A percentile compares a stretch with the other conserved stretches of the same genome.
Evolutionary conservation across 2,888 invertebrate species (phyloP).

Genomic region (Diaprepes abbreviatus): DNA sequence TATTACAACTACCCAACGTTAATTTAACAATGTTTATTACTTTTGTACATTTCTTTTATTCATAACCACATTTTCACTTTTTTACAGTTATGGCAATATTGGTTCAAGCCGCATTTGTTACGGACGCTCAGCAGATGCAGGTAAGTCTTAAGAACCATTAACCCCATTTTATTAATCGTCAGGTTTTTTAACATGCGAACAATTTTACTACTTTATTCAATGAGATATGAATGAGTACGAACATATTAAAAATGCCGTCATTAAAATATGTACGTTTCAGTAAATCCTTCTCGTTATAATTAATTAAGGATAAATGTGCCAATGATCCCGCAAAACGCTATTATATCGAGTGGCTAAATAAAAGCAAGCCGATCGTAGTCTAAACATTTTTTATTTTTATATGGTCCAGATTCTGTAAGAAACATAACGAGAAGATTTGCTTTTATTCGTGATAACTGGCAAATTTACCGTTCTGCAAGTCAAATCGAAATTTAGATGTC

Average conservation of each 20-base stretch:
- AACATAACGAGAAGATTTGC: too few species aligned
- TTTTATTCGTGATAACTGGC: too few species aligned
- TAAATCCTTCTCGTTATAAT: not conserved
- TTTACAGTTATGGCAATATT: slow-evolving; percentile 55
- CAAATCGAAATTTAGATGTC: too few species aligned
- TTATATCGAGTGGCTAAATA: too few species aligned
- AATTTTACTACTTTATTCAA: slow-evolving; percentile 16
- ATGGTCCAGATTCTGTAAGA: too few species aligned
- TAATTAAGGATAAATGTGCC: not conserved
- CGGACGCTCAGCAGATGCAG: slow-evolving; percentile 57
- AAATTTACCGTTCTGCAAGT: too few species aligned
- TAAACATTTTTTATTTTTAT: too few species aligned
- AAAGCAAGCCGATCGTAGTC: too few species aligned
- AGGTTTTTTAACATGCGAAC: slow-evolving; percentile 12
- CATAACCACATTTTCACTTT: slow-evolving; percentile 51
- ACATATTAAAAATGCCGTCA: slow-evolving; percentile 3
- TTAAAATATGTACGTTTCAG: not conserved
- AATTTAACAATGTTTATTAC: slow-evolving; percentile 24
- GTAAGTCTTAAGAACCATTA: slow-evolving; percentile 51
- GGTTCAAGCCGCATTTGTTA: slow-evolving; percentile 47
- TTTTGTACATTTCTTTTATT: slow-evolving; percentile 34
- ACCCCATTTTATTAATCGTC: slow-evolving; percentile 37
- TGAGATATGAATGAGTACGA: not conserved
- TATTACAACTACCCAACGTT: slow-evolving; percentile 14
- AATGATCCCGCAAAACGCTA: too few species aligned